Evolutionary conservation across 2,113 vertebrate genomes (phyloP).

Genomic region (Syrrhaptes paradoxus): DNA sequence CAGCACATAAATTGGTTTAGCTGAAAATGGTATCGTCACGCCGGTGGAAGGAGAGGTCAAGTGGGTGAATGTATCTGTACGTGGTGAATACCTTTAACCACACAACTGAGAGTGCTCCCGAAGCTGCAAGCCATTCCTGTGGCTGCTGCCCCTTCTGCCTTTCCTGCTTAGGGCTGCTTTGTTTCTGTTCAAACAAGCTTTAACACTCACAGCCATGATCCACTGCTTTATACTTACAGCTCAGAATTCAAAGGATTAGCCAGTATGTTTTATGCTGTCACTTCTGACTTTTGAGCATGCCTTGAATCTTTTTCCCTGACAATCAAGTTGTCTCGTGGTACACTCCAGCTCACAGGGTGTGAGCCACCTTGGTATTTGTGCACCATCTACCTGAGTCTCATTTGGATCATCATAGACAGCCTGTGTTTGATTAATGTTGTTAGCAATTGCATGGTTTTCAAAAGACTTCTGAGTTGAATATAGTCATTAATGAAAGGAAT

Average conservation of each 20-base stretch:
- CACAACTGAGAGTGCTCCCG: background rate
- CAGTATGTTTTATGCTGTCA: background rate
- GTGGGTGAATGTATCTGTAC: background rate
- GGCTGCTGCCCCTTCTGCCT: background rate
- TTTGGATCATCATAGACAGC: background rate
- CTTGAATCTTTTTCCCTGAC: background rate
- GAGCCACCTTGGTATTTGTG: background rate
- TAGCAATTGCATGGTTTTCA: background rate
- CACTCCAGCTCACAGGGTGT: fast-evolving
- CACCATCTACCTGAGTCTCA: background rate
- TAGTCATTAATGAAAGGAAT: background rate
- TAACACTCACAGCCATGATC: fast-evolving
- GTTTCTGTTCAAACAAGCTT: background rate
- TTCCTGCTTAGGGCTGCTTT: background rate
- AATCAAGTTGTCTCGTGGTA: background rate
- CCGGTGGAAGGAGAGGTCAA: background rate
- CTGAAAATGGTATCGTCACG: background rate
- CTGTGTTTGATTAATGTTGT: background rate
- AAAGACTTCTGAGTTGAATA: background rate
- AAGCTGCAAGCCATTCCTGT: background rate
- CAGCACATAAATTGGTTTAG: background rate
- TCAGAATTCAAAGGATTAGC: background rate
- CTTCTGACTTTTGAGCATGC: background rate
- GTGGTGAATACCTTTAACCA: background rate
- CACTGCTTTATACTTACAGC: background rate